Percentiles rank a stretch among this genome's conserved stretches.
These are phyloP conservation scores for Paramisgurnus dabryanus DNA, from an alignment of 2,113 vertebrate species.

Conservation along the genomic window DNA sequence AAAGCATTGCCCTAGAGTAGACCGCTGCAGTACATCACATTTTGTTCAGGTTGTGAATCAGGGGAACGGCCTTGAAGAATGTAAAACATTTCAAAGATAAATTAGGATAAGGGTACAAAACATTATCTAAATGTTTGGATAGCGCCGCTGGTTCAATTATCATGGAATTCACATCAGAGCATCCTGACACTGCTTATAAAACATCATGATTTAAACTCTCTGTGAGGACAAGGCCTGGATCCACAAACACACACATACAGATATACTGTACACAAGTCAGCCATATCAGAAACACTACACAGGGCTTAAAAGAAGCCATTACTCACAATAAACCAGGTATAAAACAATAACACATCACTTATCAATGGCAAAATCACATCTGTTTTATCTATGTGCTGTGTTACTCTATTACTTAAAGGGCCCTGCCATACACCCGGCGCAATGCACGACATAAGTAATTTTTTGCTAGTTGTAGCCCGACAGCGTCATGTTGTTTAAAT, in stretches of 20 bases:
- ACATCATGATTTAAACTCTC: constrained; percentile 10
- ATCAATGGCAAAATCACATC: background rate
- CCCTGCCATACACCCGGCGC: too few species aligned
- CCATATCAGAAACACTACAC: background rate
- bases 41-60: background rate
- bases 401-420: too few species aligned
- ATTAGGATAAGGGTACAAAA: background rate
- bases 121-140: constrained; percentile 13
- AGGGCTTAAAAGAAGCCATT: background rate
- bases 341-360: background rate
- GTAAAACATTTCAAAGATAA: background rate
- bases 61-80: background rate
- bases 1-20: background rate
- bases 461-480: too few species aligned
- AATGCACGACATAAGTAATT: too few species aligned
- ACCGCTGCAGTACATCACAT: background rate
- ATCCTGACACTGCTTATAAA: background rate
- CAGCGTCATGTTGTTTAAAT: too few species aligned
- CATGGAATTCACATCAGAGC: constrained; percentile 5
- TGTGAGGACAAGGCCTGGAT: background rate
- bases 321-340: background rate
- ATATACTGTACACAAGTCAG: background rate
- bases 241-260: too few species aligned
- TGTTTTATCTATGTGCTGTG: background rate
- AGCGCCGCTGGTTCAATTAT: background rate